Conservation (phyloP, 2,888 invertebrate species). For the Ceraclea dissimilis region DNA sequence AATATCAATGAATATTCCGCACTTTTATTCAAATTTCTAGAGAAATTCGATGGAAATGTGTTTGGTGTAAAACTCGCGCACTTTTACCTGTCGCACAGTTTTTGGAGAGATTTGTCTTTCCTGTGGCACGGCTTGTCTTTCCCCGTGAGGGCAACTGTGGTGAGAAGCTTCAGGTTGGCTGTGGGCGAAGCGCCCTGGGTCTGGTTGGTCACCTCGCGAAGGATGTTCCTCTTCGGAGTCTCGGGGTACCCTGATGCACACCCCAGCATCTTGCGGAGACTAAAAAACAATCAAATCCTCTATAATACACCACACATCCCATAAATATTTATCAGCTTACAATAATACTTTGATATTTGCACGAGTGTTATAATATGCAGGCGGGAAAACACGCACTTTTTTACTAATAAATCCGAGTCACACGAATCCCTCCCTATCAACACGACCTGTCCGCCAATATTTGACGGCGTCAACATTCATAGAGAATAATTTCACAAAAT, state of each 20-base stretch:
- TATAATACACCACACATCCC: background rate
- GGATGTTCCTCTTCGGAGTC: slow-evolving; percentile 48
- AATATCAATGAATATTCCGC: no score
- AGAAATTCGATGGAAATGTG: background rate
- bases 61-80: background rate
- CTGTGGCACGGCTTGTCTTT: slow-evolving; percentile 36
- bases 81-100: slow-evolving; percentile 51
- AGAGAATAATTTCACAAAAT: background rate
- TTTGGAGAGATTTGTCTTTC: slow-evolving; percentile 54
- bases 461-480: slow-evolving; percentile 2
- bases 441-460: slow-evolving; percentile 10
- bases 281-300: background rate
- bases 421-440: background rate
- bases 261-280: slow-evolving; percentile 9
- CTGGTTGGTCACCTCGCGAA: slow-evolving; percentile 50
- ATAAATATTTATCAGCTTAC: no score
- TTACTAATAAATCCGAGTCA: background rate
- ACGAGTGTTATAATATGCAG: no score
- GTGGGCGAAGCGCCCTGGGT: slow-evolving; percentile 54
- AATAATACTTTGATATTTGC: no score
- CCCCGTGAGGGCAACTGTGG: slow-evolving; percentile 53
- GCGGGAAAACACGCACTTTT: background rate
- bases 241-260: slow-evolving; percentile 26
- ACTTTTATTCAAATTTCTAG: background rate
- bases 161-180: slow-evolving; percentile 59